Percentiles rank a stretch among this genome's conserved stretches.
Evolutionary conservation across 1,140 invertebrate species (phyloP).

Genomic region (Chironomus tepperi): DNA sequence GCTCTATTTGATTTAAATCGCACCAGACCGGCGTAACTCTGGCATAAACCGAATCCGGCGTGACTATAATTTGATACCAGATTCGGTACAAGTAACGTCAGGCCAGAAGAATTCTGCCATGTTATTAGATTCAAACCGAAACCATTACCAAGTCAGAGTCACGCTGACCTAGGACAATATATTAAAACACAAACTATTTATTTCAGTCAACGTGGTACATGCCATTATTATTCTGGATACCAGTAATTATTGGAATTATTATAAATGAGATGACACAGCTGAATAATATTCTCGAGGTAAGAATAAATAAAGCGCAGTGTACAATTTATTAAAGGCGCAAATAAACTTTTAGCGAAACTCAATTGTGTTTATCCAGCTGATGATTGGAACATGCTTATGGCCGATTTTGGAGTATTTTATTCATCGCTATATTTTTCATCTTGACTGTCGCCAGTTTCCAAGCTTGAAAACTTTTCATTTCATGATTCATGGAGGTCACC

Average conservation of each 20-base stretch:
- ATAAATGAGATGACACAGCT: constrained; percentile 35
- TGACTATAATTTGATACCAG: too few species aligned
- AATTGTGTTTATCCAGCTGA: neutral
- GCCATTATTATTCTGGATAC: constrained; percentile 59
- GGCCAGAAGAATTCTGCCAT: too few species aligned
- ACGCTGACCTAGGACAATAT: too few species aligned
- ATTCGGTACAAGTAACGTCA: too few species aligned
- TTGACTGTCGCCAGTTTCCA: constrained; percentile 40
- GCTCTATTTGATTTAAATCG: too few species aligned
- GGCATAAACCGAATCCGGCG: too few species aligned
- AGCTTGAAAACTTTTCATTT: constrained; percentile 60
- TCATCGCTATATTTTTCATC: constrained; percentile 64
- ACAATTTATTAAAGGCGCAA: too few species aligned
- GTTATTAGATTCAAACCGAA: too few species aligned
- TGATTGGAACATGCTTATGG: constrained; percentile 53
- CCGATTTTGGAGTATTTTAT: constrained; percentile 58
- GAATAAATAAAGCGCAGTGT: too few species aligned
- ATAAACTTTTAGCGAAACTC: constrained; percentile 22
- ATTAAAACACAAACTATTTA: too few species aligned
- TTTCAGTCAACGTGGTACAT: constrained; percentile 55
- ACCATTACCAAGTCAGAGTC: too few species aligned
- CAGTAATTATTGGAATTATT: constrained; percentile 46
- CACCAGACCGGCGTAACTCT: too few species aligned
- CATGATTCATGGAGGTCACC: constrained; percentile 64
- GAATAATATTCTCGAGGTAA: neutral